Base-by-base conservation (phyloP, 2,888 invertebrate species). In the Pristionchus japonicus region DNA sequence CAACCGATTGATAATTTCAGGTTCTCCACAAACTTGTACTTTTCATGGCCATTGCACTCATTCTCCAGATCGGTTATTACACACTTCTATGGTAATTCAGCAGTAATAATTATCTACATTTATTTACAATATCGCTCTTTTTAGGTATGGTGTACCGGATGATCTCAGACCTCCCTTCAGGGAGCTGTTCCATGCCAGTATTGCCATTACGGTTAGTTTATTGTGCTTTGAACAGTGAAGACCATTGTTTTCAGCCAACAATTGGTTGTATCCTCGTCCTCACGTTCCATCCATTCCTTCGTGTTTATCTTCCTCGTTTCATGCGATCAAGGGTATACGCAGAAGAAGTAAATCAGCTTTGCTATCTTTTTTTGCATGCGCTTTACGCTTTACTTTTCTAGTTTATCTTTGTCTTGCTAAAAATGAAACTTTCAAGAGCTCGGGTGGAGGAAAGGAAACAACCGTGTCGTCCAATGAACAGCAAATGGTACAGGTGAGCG, bases 281-380 rank as follows among this genome's bases (percentile, higher is more conserved):
- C 47, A 47, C 43, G 27, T 13, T 23, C 13, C 77, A 77, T 77
- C 77, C 77, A 1, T 77, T 27, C n/a, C 77, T 77, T 43, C 77
- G 77, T 27, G 13, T n/a, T n/a, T 27, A 9, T 3, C 77, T 77
- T 9, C 77, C 43, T 17, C 77, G 27, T 9, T 47, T 77, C 77
- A 77, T 77, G 77, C n/a, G 27, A 77, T 47, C 77, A 47, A 23
- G 77, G 27, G 43, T 77, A 77, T 77, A 47, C 43, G 77, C 77
- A 13, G 70, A 74, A 67, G 34, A 67, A 67, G 67, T 67, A 34
- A 67, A 34, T 67, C 34, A 34, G 15, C 34, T 34, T 20, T 31
- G 13, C 15, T 67, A 15, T 34, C 67, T 34, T 31, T 67, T 6
- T 20, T 4, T 67, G 67, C 31, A 67, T 17, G 67, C 17, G 11